These are phyloP conservation scores for Oreortyx pictus DNA, from an alignment of 2,797 vertebrate species.

Conservation along the genomic window DNA sequence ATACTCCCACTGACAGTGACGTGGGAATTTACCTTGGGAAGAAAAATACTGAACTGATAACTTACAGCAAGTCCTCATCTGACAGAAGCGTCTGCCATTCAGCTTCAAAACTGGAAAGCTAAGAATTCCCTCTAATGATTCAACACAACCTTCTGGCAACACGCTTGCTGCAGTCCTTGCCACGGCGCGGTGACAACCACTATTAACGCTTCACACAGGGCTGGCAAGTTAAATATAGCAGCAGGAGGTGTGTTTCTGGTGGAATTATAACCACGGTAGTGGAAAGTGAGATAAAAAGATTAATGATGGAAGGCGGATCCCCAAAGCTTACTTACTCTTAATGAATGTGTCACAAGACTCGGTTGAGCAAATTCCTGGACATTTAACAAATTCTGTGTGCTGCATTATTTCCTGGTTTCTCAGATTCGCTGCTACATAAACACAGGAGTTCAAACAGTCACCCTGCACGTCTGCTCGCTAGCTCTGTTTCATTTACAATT, in stretches of 20 bases:
- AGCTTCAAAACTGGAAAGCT: background rate
- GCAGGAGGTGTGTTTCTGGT: background rate
- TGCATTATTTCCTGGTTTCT: background rate
- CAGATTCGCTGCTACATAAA: background rate
- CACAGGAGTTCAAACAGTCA: background rate
- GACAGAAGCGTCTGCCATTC: background rate
- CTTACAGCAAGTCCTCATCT: background rate
- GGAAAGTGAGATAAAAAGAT: conserved; percentile 8
- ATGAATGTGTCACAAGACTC: conserved; percentile 18
- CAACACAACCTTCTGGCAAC: conserved; percentile 19
- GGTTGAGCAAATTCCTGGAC: background rate
- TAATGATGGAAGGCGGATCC: background rate
- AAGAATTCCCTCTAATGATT: background rate
- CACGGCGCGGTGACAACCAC: background rate
- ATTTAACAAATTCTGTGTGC: background rate
- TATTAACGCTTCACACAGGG: background rate
- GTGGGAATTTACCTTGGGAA: background rate
- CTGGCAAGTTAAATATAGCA: background rate
- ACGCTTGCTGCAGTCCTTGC: background rate
- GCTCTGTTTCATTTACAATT: background rate
- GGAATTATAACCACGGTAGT: background rate
- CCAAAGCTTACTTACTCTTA: conserved; percentile 31
- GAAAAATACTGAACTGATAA: background rate
- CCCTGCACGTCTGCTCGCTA: background rate
- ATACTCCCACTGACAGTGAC: background rate